Base-by-base conservation (phyloP, 2,113 vertebrate species). In the Muntiacus muntjak region DNA sequence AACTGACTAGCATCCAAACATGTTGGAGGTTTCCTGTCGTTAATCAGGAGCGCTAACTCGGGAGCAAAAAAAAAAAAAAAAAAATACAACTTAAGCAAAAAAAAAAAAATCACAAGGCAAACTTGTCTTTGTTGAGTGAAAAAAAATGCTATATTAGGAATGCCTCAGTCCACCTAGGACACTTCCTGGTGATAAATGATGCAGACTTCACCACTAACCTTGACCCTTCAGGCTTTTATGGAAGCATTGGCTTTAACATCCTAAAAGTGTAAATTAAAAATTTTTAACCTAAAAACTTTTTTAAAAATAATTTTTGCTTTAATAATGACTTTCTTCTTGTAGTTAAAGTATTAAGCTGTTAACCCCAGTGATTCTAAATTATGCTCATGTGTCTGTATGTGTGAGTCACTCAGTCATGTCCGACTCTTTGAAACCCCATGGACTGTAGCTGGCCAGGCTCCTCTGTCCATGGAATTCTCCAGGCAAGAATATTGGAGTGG, bases 341-440 rank as follows among this genome's bases (percentile, higher is more conserved):
- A 88, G 58, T 60, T 45, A 78, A 62, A 76, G 4, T 12, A 62
- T 17, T 64, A 62, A 78, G 17, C 30, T 84, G 6, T 55, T 92
- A 78, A 47, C 21, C 5, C 19, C 25, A 88, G 30, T 54, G 64
- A 67, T 21, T 67, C 64, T 67, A 67, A 67, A 67, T 67, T 67
- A 67, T 67, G 62, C 33, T 67, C 62, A 10, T 19, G 8, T 67
- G 33, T 67, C 25, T 67, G 64, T 11, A 11, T 36, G 33, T 36
- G 64, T 36, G 33, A 6, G n/a, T 40, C 2, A 0, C 10, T 71
- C 8, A 74, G 67, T 74, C 0, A 0, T 40, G 67, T 74, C 21
- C 0, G 0, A 40, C 36, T 74, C 67, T 74, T 67, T 74, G 67
- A 12, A 21, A 40, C 67, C 36, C 36, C 36, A 6, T 13, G 19